A percentile compares a stretch with the other conserved stretches of the same genome.
phyloP scores from a whole-genome alignment of 2,888 invertebrate species.

The Cantharis rustica region DNA sequence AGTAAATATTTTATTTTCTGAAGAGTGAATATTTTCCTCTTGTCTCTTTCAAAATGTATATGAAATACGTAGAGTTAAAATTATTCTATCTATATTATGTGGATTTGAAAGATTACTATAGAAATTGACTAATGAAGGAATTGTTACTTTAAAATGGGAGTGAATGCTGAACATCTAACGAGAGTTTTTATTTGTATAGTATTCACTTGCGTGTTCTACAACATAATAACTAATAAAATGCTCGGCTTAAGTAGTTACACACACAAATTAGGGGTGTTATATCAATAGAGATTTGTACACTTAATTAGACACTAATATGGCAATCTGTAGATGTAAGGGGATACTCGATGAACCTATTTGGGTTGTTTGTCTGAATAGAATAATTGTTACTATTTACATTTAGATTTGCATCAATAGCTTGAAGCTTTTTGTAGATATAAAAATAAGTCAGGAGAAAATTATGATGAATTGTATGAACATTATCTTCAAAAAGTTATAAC shows the following conservation, averaged over 20 bases:
- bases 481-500: neutral
- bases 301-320: neutral
- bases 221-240: neutral
- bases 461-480: neutral
- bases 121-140: neutral
- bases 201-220: neutral
- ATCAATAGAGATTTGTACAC: neutral
- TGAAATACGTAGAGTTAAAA: too few relatives aligned
- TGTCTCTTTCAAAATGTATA: too few relatives aligned
- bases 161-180: neutral
- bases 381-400: neutral
- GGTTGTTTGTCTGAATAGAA: neutral
- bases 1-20: too few relatives aligned
- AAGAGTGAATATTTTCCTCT: too few relatives aligned
- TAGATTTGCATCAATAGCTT: neutral
- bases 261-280: conserved; percentile 2
- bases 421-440: neutral
- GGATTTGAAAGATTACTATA: neutral
- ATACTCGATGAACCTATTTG: neutral
- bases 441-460: neutral
- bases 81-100: too few relatives aligned
- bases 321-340: neutral
- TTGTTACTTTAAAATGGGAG: neutral
- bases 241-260: neutral
- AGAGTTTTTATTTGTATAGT: neutral